Evolutionary conservation across 2,888 invertebrate species (phyloP).

Genomic region (Merodon equestris): DNA sequence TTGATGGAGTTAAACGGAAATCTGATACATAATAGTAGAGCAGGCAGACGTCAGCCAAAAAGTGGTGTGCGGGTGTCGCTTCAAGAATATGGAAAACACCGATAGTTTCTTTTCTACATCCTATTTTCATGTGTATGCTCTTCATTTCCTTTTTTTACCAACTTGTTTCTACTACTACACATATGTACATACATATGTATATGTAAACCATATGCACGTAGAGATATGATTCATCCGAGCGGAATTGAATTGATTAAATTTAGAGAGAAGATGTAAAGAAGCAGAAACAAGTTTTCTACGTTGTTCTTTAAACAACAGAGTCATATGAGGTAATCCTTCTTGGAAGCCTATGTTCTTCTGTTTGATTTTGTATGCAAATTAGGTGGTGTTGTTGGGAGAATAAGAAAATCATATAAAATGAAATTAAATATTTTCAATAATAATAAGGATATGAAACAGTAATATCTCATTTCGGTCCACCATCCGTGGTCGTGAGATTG

Average conservation of each 20-base stretch:
- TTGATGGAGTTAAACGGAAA: slow-evolving; percentile 64
- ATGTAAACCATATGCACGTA: too few species aligned
- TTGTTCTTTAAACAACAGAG: background rate
- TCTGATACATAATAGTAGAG: slow-evolving; percentile 57
- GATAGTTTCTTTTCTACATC: slow-evolving; percentile 58
- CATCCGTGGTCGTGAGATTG: background rate
- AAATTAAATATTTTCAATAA: too few species aligned
- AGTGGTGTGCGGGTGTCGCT: slow-evolving; percentile 19
- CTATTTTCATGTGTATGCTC: slow-evolving; percentile 36
- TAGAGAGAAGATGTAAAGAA: slow-evolving; percentile 10
- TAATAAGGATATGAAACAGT: too few species aligned
- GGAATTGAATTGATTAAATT: slow-evolving; percentile 54
- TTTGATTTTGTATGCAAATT: background rate
- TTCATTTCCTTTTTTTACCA: slow-evolving; percentile 26
- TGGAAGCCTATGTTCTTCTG: background rate
- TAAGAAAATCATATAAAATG: too few species aligned
- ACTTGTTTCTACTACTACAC: background rate
- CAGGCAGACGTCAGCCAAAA: background rate
- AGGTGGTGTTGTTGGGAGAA: background rate
- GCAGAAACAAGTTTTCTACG: background rate
- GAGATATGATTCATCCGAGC: slow-evolving; percentile 46
- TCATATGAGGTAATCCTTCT: background rate
- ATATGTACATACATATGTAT: too few species aligned
- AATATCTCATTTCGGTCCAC: background rate
- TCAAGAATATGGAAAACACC: slow-evolving; percentile 54